phyloP scores from a whole-genome alignment of 2,888 invertebrate genomes.

The Ophion obscuratus region DNA sequence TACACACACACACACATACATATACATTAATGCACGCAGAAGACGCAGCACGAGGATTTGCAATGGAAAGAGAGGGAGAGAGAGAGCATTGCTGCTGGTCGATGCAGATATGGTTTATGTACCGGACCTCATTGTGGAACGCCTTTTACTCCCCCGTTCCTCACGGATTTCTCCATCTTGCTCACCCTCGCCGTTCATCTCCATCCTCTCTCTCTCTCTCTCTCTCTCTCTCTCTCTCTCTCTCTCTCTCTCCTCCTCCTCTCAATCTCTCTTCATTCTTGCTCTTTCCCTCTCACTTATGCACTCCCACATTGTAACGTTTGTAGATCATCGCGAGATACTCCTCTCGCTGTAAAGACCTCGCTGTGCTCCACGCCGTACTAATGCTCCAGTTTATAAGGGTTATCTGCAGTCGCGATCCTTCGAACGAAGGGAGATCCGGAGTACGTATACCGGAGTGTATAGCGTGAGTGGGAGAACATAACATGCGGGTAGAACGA shows the following conservation, averaged over 20 bases:
- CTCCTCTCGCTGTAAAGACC: slow-evolving; percentile 57
- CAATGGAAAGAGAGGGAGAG: slow-evolving; percentile 38
- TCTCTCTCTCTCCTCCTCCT: slow-evolving; percentile 34
- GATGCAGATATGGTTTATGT: slow-evolving; percentile 82
- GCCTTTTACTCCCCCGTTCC: slow-evolving; percentile 63
- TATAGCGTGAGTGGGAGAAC: slow-evolving; percentile 19
- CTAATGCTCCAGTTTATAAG: slow-evolving; percentile 83
- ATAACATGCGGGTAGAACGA: slow-evolving; percentile 40
- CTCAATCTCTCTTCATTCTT: slow-evolving; percentile 16
- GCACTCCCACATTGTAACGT: slow-evolving; percentile 58
- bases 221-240: not conserved
- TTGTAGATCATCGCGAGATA: slow-evolving; percentile 68
- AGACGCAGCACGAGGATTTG: slow-evolving; percentile 3
- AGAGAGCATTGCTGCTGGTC: slow-evolving; percentile 68
- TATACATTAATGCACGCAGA: not conserved
- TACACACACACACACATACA: no score
- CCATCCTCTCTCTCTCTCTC: slow-evolving; percentile 1
- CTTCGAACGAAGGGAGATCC: slow-evolving; percentile 58
- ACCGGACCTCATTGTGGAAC: slow-evolving; percentile 78
- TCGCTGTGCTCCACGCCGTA: slow-evolving; percentile 76
- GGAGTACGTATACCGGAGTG: slow-evolving; percentile 35
- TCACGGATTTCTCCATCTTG: slow-evolving; percentile 47
- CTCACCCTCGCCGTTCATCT: not conserved
- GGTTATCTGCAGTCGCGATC: slow-evolving; percentile 78
- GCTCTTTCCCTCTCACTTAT: not conserved